phyloP scores from a whole-genome alignment of 2,113 vertebrate genomes.

The Indri indri region DNA sequence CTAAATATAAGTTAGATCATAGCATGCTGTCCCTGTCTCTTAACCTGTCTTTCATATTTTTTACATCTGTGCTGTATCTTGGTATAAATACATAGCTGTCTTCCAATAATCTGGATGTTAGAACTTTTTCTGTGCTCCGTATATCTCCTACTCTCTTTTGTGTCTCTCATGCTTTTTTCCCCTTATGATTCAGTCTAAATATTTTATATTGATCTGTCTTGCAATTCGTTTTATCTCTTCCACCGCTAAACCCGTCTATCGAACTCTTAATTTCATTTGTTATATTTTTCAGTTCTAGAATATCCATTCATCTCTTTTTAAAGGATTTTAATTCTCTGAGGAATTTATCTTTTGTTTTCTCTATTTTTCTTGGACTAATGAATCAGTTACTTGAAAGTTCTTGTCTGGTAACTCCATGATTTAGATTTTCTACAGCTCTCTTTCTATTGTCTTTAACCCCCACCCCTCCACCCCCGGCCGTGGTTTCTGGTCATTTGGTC shows the following conservation, averaged over 20 bases:
- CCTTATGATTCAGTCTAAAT: background rate
- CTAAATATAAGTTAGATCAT: background rate
- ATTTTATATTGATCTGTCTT: background rate
- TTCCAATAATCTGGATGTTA: background rate
- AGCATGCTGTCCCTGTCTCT: background rate
- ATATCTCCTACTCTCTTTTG: background rate
- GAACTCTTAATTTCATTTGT: too few relatives aligned
- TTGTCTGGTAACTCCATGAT: background rate
- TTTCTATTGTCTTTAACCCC: background rate
- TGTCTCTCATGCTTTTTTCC: background rate
- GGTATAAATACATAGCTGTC: background rate
- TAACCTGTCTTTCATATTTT: background rate
- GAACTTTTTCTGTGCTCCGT: background rate
- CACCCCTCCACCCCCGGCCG: too few relatives aligned
- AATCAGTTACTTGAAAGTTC: background rate
- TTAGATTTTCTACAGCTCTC: background rate
- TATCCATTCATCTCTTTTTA: background rate
- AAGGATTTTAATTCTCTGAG: constrained; percentile 9
- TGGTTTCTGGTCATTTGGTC: constrained; percentile 11
- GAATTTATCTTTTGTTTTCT: constrained; percentile 4
- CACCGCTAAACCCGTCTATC: too few relatives aligned
- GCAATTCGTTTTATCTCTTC: background rate
- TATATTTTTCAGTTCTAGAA: too few relatives aligned
- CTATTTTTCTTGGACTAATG: background rate
- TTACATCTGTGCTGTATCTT: background rate